Conservation (phyloP, 64 coral and sea anemone genomes). For the Cladopsammia gracilis region DNA sequence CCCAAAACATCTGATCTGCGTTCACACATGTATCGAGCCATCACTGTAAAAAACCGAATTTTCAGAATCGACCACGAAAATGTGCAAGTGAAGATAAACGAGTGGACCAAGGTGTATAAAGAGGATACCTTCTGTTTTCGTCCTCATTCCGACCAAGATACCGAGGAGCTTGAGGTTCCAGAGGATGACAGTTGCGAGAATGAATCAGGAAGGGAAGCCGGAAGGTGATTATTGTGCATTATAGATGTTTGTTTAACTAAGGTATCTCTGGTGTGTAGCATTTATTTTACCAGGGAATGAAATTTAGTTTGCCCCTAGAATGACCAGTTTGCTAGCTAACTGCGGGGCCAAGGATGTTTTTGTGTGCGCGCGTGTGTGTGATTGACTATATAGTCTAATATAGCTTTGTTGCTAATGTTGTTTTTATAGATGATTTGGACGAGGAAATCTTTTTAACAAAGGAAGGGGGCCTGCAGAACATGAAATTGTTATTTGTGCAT, state of each 20-base stretch:
- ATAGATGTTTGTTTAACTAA: too few species aligned
- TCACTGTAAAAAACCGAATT: constrained; percentile 16
- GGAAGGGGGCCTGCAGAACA: not conserved
- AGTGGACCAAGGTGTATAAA: constrained; percentile 1
- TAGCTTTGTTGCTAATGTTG: not conserved
- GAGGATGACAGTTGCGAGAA: not conserved
- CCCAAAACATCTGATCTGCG: not conserved
- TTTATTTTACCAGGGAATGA: too few species aligned
- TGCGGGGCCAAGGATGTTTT: too few species aligned
- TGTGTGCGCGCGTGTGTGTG: too few species aligned
- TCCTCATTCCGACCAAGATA: constrained; percentile 25
- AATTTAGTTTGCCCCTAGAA: too few species aligned
- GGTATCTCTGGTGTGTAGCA: too few species aligned
- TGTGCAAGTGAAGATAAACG: constrained; percentile 37
- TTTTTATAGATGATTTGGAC: not conserved
- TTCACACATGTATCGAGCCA: constrained; percentile 53
- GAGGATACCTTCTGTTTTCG: constrained; percentile 26
- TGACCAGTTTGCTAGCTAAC: too few species aligned
- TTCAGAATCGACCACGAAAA: constrained; percentile 57
- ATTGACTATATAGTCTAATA: too few species aligned
- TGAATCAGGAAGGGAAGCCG: not conserved
- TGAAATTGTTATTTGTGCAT: constrained; percentile 9
- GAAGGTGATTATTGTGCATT: too few species aligned
- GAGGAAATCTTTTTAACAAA: not conserved
- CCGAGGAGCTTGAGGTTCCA: not conserved